These are phyloP conservation scores for Rhyacichthys aspro DNA, from an alignment of 2,797 vertebrate genomes.

Conservation along the genomic window DNA sequence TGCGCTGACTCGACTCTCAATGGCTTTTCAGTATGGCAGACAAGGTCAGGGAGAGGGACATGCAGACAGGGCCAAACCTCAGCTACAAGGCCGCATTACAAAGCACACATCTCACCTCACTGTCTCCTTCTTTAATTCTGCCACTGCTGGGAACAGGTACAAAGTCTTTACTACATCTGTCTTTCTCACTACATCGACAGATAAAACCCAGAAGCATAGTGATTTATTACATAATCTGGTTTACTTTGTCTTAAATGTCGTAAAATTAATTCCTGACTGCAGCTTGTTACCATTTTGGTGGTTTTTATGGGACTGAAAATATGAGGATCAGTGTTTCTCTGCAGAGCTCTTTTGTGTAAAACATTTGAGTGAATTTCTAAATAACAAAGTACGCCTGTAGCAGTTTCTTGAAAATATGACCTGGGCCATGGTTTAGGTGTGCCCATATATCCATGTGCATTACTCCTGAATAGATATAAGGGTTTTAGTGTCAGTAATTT, in stretches of 20 bases:
- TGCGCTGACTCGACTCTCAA: slow-evolving; percentile 58
- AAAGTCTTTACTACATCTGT: slow-evolving; percentile 20
- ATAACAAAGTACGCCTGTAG: slow-evolving; percentile 6
- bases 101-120: slow-evolving; percentile 58
- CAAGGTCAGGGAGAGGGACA: slow-evolving; percentile 68
- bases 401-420: slow-evolving; percentile 22
- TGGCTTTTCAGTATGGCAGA: slow-evolving; percentile 72
- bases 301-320: background rate
- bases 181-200: slow-evolving; percentile 16
- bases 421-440: no score
- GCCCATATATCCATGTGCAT: no score
- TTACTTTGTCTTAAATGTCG: background rate
- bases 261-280: no score
- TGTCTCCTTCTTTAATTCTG: slow-evolving; percentile 23
- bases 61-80: slow-evolving; percentile 58
- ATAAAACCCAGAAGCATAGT: background rate
- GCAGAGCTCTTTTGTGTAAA: background rate
- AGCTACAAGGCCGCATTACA: slow-evolving; percentile 64
- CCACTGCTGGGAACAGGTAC: slow-evolving; percentile 16
- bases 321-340: background rate
- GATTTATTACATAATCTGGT: slow-evolving; percentile 1
- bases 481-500: no score
- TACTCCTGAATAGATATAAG: no score
- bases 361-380: background rate
- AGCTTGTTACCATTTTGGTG: background rate